Conservation (phyloP, 2,113 vertebrate species). For the Colossoma macropomum region DNA sequence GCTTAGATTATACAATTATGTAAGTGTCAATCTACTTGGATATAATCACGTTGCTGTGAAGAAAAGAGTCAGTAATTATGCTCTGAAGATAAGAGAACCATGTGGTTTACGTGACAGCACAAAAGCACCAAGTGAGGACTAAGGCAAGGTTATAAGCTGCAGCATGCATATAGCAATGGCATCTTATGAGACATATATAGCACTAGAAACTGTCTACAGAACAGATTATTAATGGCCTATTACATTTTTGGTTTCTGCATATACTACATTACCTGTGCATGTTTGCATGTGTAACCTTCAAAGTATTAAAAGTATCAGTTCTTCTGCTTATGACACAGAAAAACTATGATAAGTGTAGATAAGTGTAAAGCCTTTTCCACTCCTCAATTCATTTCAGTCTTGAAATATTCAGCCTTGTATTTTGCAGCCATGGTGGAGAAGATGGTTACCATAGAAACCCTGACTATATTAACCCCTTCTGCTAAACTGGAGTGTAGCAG, state of each 20-base stretch:
- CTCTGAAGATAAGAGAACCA: not conserved
- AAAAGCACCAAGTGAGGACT: not conserved
- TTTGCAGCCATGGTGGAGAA: slow-evolving; percentile 44
- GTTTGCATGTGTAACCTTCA: not conserved
- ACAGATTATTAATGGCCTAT: not conserved
- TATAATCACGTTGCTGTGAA: not conserved
- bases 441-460: slow-evolving; percentile 72
- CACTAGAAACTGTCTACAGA: not conserved
- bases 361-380: not conserved
- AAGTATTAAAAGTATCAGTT: not conserved
- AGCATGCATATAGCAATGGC: no score
- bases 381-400: not conserved
- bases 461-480: slow-evolving; percentile 60
- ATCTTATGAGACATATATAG: not conserved
- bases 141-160: not conserved
- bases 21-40: slow-evolving; percentile 20
- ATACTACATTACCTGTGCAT: not conserved
- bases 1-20: not conserved
- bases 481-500: slow-evolving; percentile 22
- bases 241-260: not conserved
- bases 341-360: not conserved
- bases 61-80: slow-evolving; percentile 6
- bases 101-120: not conserved
- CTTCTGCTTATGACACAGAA: not conserved
- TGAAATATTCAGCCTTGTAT: slow-evolving; percentile 41